Evolutionary conservation across 2,797 vertebrate species (phyloP), one percentile per base, ranked within the genome.

Genomic region (Alauda arvensis): DNA sequence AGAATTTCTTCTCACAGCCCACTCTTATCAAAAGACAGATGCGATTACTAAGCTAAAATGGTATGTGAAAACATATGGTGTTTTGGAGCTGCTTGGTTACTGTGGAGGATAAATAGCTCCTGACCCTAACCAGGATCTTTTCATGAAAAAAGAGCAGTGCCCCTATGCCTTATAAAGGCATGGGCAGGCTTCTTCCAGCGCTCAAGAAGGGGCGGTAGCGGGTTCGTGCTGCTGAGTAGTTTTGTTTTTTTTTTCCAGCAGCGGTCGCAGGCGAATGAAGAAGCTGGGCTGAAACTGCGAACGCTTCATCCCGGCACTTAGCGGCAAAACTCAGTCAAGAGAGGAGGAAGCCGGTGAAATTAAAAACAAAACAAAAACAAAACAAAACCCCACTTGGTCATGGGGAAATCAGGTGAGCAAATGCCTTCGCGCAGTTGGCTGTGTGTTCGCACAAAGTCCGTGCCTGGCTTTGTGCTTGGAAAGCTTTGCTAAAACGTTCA

Each of bases 401-500:
- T 96, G 96, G 96, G 96, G 48, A 95, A 95, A 87, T 96, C 94
- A 93, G 96, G 96, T 96, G 88, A 92, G 96, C 91, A 70, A 79
- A 89, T 18, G 70, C 78, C 57, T 83, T 56, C 0, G 6, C 72
- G 71, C 46, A 19, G 80, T 17, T 77, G 91, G 89, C 63, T 75
- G 66, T 13, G 31, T 42, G 4, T 63, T 63, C 18, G 43, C 40
- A 16, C 53, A 8, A 23, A n/a, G 65, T 52, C 68, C 2, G 25
- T 46, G 85, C 60, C 71, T 26, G 53, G 8, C 25, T 94, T 55
- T 53, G 49, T 57, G 84, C 76, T 79, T 10, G 14, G 37, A 39
- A 76, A 85, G 84, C 21, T 0, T 14, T 45, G 55, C 51, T 56
- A 4, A 14, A 66, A 61, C 24, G 0, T 76, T 78, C 18, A 59